A percentile compares a stretch with the other conserved stretches of the same genome.
These are phyloP conservation scores for Pammene aurita DNA, from an alignment of 2,888 invertebrate species.

Conservation along the genomic window DNA sequence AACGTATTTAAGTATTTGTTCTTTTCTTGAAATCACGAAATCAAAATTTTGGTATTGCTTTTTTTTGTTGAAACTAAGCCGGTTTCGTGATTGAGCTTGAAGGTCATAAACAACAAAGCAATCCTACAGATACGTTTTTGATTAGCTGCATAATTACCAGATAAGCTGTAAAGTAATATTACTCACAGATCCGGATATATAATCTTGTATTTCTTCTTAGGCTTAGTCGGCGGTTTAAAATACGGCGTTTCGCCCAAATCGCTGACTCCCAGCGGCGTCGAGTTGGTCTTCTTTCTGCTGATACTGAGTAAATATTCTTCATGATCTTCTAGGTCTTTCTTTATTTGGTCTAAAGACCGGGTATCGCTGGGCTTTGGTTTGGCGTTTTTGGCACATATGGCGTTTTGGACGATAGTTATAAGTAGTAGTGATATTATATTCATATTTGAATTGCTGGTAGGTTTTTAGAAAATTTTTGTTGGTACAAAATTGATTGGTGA, in stretches of 20 bases:
- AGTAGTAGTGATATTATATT: conserved; percentile 12
- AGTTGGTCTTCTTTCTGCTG: conserved; percentile 60
- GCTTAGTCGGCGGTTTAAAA: conserved; percentile 49
- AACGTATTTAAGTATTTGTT: no score
- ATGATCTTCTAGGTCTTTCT: conserved; percentile 63
- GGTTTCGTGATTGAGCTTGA: no score
- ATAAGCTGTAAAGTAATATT: no score
- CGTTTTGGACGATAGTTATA: conserved; percentile 9
- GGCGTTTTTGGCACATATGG: conserved; percentile 20
- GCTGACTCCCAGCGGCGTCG: conserved; percentile 59
- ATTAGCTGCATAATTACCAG: no score
- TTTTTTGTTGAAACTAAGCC: no score
- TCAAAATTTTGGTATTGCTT: no score
- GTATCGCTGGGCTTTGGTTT: conserved; percentile 18
- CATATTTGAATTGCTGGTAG: conserved; percentile 15
- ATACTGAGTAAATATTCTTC: conserved; percentile 56
- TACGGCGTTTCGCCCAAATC: conserved; percentile 58
- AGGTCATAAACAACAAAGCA: no score
- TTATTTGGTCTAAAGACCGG: conserved; percentile 54
- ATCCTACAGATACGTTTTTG: no score
- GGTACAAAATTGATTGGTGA: no score
- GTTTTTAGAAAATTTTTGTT: background rate
- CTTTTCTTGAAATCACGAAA: no score
- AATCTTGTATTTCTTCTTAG: conserved; percentile 49
- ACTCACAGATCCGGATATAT: conserved; percentile 66